Conservation (phyloP, 2,888 invertebrate species). For the Clitarchus hookeri region DNA sequence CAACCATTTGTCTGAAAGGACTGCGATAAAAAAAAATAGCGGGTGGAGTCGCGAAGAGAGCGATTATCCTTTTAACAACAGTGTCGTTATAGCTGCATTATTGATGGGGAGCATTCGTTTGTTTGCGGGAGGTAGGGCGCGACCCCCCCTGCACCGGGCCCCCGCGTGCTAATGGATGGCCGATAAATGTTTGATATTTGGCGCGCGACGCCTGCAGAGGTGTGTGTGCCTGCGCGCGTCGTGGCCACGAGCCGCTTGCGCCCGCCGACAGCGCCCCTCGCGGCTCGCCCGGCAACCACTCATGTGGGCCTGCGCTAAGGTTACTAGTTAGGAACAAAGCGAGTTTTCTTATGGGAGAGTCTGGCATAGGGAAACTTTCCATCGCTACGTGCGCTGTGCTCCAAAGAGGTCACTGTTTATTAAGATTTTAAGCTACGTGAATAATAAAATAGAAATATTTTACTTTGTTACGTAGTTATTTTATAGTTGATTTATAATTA, state of each 20-base stretch:
- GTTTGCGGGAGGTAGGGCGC: not conserved
- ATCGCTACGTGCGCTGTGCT: too few species aligned
- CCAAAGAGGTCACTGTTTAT: too few species aligned
- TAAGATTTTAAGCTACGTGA: too few species aligned
- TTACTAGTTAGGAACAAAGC: too few species aligned
- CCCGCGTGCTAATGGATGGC: not conserved
- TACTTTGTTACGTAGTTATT: too few species aligned
- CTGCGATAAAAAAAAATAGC: not conserved
- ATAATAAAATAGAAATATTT: too few species aligned
- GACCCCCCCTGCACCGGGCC: not conserved
- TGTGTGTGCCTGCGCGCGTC: too few species aligned
- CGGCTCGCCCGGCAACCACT: not conserved
- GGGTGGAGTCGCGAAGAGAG: not conserved
- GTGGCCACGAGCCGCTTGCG: too few species aligned
- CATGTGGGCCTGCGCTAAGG: too few species aligned
- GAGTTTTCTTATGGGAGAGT: too few species aligned
- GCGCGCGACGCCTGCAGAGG: not conserved
- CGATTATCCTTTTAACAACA: constrained; percentile 22
- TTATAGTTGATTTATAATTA: too few species aligned
- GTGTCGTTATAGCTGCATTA: constrained; percentile 20
- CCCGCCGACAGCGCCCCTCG: not conserved
- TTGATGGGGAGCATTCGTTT: not conserved
- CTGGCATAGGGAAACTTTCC: too few species aligned
- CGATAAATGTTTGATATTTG: constrained; percentile 22
- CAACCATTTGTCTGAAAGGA: not conserved